Base-by-base conservation (phyloP, 2,113 vertebrate genomes). In the Cheilinus undulatus region DNA sequence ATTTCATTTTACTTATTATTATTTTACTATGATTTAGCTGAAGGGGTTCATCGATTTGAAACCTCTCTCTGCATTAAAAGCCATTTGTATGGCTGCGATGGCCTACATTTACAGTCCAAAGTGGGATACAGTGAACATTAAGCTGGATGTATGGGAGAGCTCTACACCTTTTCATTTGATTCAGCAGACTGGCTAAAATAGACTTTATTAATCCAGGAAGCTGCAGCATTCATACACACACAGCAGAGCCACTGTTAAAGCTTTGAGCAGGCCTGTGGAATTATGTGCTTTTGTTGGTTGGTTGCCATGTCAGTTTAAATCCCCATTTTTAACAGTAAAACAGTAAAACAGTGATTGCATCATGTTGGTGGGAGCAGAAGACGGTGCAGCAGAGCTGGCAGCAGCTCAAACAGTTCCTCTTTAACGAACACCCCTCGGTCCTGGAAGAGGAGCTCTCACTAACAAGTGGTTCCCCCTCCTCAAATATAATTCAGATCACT, bases 21-120 rank as follows among this genome's bases (percentile, higher is more conserved):
- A 56, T 71, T 72, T 86, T 30, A 49, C 50, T 48, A 6, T 51
- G 69, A 82, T 86, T 71, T 64, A 80, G 40, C 32, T 40, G 48
- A 27, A n/a, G 23, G 2, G 43, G 36, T 36, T 64, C 66, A 51
- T 1, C 27, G 38, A 27, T 66, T 46, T 69, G 48, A 72, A 28
- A 53, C 64, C 28, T 38, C 42, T 36, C 63, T 36, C 5, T 15
- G 23, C 57, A 28, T 78, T 71, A 70, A 75, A 30, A 40, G 17
- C 5, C 43, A 13, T 58, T 65, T 51, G 36, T 52, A 42, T 3
- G 52, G 24, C 0, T 0, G n/a, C 38, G 32, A 12, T 3, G 23
- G 28, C 22, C 65, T 36, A 26, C 42, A 71, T 60, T 64, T 80
- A 68, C 56, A 32, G 46, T 70, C 28, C 11, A 46, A 42, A 50